These are phyloP conservation scores for Therioaphis trifolii DNA, from an alignment of 2,888 invertebrate genomes.

Conservation along the genomic window DNA sequence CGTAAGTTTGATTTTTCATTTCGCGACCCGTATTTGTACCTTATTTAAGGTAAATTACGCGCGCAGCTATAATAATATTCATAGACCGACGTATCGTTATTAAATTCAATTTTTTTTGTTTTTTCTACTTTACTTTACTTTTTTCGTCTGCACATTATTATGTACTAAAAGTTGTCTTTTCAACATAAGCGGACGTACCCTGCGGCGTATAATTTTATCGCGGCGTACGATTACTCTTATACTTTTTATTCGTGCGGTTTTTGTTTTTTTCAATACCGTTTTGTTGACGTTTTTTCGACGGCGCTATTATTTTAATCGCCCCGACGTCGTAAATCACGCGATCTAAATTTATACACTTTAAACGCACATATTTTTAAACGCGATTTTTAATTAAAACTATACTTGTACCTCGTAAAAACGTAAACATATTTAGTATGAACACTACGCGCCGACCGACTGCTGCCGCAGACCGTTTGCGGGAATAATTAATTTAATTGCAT, in stretches of 20 bases:
- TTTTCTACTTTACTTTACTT: no score
- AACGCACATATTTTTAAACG: conserved; percentile 35
- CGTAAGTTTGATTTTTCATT: background rate
- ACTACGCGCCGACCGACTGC: background rate
- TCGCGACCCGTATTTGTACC: no score
- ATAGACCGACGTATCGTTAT: no score
- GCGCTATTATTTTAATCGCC: conserved; percentile 10
- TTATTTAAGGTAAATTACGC: no score
- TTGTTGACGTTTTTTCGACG: conserved; percentile 28
- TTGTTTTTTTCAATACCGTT: background rate
- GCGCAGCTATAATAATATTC: no score
- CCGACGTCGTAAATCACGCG: conserved; percentile 34
- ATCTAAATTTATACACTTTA: conserved; percentile 39
- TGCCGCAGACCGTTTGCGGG: background rate
- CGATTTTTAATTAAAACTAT: conserved; percentile 47
- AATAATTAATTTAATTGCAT: conserved; percentile 36
- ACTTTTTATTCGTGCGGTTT: no score
- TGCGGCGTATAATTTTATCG: no score
- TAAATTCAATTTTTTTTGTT: no score
- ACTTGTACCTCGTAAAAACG: conserved; percentile 43
- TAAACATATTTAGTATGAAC: background rate
- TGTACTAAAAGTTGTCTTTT: background rate
- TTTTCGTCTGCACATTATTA: background rate
- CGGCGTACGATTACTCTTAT: no score
- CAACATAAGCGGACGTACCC: no score